These are phyloP conservation scores for Chlorocebus sabaeus DNA, from an alignment of 2,113 vertebrate genomes.

Conservation along the genomic window DNA sequence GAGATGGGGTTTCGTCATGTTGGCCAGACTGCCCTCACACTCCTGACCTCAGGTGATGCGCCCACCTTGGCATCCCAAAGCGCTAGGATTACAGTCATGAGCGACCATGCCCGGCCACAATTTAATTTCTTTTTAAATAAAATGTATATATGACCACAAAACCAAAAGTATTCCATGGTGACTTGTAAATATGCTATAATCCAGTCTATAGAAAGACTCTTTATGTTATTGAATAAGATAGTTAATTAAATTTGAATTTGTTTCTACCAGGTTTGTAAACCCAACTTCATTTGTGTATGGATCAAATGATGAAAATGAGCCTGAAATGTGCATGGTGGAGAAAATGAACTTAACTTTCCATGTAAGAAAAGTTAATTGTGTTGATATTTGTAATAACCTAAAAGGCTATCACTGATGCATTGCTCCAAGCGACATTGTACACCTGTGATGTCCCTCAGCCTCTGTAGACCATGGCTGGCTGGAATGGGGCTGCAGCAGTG, in stretches of 20 bases:
- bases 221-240: background rate
- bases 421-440: background rate
- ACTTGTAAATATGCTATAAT: background rate
- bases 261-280: slow-evolving; percentile 86
- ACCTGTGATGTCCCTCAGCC: background rate
- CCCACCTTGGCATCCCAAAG: no score
- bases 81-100: no score
- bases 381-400: background rate
- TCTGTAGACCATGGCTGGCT: accelerated
- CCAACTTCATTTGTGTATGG: slow-evolving; percentile 91
- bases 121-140: background rate
- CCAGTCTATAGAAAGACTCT: background rate
- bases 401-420: background rate
- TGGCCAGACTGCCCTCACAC: no score
- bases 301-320: slow-evolving; percentile 77
- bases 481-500: background rate
- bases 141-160: background rate
- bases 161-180: background rate
- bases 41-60: no score
- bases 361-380: slow-evolving; percentile 80
- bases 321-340: slow-evolving; percentile 85
- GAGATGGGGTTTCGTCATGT: no score
- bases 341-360: slow-evolving; percentile 94
- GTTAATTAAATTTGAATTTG: slow-evolving; percentile 15
- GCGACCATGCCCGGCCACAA: accelerated